A percentile compares a stretch with the other conserved stretches of the same genome.
Evolutionary conservation across 2,888 invertebrate species (phyloP).

Genomic region (Alcis repandata): DNA sequence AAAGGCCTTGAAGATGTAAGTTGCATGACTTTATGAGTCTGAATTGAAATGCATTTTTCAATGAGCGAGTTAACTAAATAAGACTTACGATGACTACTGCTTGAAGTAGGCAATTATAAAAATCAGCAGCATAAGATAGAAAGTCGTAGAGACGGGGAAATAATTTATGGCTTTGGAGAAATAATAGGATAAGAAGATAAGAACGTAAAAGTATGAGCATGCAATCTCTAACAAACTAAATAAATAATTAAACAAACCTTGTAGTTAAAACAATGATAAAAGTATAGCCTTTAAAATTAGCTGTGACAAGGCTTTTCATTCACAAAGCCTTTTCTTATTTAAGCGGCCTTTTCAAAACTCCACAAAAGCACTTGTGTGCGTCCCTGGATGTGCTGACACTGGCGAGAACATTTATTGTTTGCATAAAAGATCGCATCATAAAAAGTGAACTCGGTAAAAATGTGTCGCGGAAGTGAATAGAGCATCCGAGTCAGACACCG

Average conservation of each 20-base stretch:
- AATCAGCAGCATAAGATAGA: background rate
- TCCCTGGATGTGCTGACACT: slow-evolving; percentile 10
- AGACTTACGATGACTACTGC: background rate
- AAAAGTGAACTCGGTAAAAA: slow-evolving; percentile 12
- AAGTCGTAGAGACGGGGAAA: background rate
- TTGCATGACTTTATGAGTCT: slow-evolving; percentile 25
- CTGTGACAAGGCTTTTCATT: slow-evolving; percentile 13
- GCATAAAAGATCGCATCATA: slow-evolving; percentile 17
- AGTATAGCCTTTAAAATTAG: background rate
- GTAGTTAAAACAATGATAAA: too few species aligned
- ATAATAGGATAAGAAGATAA: background rate
- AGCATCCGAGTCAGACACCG: slow-evolving; percentile 4
- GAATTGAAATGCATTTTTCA: slow-evolving; percentile 21
- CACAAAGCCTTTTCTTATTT: slow-evolving; percentile 6
- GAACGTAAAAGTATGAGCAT: background rate
- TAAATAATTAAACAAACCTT: too few species aligned
- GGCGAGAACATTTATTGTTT: slow-evolving; percentile 19
- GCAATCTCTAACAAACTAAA: too few species aligned
- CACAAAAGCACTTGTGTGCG: slow-evolving; percentile 19
- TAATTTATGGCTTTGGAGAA: background rate
- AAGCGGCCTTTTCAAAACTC: slow-evolving; percentile 19
- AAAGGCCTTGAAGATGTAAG: slow-evolving; percentile 6
- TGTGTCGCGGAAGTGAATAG: slow-evolving; percentile 12
- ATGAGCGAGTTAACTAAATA: background rate
- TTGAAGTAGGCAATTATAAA: background rate